phyloP scores from a whole-genome alignment of 2,113 vertebrate genomes.

The Neofelis nebulosa region DNA sequence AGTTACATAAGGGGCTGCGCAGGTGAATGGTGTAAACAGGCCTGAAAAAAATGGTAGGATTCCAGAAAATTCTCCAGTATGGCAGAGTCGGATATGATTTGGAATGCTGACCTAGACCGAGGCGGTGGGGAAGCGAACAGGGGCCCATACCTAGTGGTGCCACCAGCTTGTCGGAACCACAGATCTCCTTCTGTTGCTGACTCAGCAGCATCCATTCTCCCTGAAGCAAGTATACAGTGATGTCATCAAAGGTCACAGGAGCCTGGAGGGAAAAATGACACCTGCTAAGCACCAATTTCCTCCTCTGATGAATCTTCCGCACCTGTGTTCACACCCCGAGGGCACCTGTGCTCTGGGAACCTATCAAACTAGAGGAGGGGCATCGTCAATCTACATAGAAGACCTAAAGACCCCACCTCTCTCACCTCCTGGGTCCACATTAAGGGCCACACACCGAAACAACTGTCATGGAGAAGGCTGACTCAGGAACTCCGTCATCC shows the following conservation, averaged over 20 bases:
- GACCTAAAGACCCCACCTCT: background rate
- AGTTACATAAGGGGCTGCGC: background rate
- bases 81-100: background rate
- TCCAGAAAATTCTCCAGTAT: background rate
- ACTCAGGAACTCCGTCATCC: background rate
- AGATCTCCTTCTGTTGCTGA: slow-evolving; percentile 38
- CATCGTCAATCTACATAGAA: rapidly evolving
- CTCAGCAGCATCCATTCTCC: slow-evolving; percentile 69
- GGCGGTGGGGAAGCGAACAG: background rate
- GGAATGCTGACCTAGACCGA: background rate
- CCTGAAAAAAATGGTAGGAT: background rate
- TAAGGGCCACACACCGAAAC: background rate
- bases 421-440: background rate
- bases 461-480: background rate
- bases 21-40: background rate
- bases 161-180: slow-evolving; percentile 38
- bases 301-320: background rate
- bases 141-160: slow-evolving; percentile 36
- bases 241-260: slow-evolving; percentile 65
- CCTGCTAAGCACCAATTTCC: background rate
- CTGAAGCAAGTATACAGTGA: slow-evolving; percentile 62
- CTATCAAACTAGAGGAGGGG: background rate
- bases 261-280: slow-evolving; percentile 50
- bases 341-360: background rate
- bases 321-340: background rate